Conservation (phyloP, 2,888 invertebrate genomes). For the Sympetrum striolatum region DNA sequence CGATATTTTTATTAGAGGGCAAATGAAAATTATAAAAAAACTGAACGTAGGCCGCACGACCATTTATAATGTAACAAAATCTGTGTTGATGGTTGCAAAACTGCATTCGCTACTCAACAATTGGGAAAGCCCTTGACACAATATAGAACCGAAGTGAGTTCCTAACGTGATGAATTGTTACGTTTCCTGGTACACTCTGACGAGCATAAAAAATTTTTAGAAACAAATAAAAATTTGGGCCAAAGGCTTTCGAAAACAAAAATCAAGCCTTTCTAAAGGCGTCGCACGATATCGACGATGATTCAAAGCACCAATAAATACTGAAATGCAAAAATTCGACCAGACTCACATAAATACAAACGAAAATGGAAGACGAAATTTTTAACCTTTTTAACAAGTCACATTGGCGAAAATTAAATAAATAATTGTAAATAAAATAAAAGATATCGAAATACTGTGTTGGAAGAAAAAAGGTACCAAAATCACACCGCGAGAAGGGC, state of each 20-base stretch:
- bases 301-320: neutral
- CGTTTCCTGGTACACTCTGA: neutral
- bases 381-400: neutral
- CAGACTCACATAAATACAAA: neutral
- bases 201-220: neutral
- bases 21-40: too few relatives aligned
- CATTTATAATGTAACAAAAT: neutral
- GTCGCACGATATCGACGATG: neutral
- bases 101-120: neutral
- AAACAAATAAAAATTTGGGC: neutral
- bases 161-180: neutral
- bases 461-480: neutral
- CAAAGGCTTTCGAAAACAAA: neutral
- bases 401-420: neutral
- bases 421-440: neutral
- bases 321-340: neutral
- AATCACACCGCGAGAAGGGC: neutral
- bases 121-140: neutral
- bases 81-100: neutral
- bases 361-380: neutral
- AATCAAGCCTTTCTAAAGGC: neutral
- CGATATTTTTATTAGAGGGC: neutral
- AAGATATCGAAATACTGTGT: neutral
- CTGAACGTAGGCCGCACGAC: too few relatives aligned
- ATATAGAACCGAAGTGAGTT: neutral